Evolutionary conservation across 2,797 vertebrate genomes (phyloP), one percentile per base, ranked within the genome.

Genomic region (Pteropus rufus): DNA sequence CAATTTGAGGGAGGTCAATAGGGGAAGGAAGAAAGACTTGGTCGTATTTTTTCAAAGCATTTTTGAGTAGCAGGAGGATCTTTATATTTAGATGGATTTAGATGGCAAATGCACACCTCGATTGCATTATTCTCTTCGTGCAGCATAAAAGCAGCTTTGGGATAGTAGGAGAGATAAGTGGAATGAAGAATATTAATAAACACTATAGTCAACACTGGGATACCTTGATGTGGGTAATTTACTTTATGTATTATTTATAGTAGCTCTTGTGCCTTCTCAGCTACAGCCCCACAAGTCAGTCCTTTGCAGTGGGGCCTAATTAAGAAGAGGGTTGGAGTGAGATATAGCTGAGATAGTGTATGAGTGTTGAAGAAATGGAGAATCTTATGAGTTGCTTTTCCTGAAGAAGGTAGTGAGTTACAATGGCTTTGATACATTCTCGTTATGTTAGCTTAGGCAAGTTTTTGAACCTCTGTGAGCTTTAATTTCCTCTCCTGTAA

Each of bases 111-210:
- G 19, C 18, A 49, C 3, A 4, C 44, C 52, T 79, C 72, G 62
- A 88, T 36, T 60, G 29, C 49, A 60, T 93, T 95, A 95, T 93
- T 81, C 64, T 88, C 85, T 88, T 54, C n/a, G 31, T 82, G 46
- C 21, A 65, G 29, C 65, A 39, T 62, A 81, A 82, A 93, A 92
- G 69, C 67, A 96, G 70, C 69, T 88, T 84, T 76, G 29, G 14
- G 29, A 10, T 81, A n/a, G 5, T 70, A 69, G 16, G 60, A 91
- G 34, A 85, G 19, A 56, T 86, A 49, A 94, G 7, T 87, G 44
- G 89, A 94, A 76, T 26, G 26, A 39, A 62, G 58, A 85, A 46
- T 54, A 90, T 93, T 95, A 93, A 91, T 73, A 58, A 80, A 89
- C 11, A 34, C 24, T 34, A 0, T 29, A 36, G 24, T 89, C 76